Evolutionary conservation across 2,113 vertebrate genomes (phyloP).

Genomic region (Gavia stellata): DNA sequence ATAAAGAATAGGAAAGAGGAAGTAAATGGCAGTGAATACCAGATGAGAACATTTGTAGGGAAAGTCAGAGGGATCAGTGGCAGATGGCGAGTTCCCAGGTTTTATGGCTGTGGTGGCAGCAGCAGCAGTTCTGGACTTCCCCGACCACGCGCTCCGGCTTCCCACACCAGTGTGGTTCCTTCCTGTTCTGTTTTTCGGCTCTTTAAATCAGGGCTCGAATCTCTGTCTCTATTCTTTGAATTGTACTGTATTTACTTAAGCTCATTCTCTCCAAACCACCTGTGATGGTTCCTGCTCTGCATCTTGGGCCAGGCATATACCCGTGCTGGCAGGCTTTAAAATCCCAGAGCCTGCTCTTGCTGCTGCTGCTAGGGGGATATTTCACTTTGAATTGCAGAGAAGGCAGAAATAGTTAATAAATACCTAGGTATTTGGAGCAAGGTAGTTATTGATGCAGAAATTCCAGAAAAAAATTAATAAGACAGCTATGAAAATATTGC

Average conservation of each 20-base stretch:
- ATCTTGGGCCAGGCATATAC: neutral
- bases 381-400: neutral
- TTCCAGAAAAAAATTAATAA: neutral
- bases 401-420: neutral
- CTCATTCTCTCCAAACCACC: neutral
- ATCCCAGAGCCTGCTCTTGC: neutral
- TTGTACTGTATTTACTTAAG: neutral
- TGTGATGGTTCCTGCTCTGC: neutral
- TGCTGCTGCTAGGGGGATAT: neutral
- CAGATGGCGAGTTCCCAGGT: neutral
- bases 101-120: neutral
- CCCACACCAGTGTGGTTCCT: neutral
- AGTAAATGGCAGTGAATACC: neutral
- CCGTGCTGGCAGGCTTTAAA: accelerated
- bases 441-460: neutral
- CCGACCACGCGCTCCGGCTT: neutral
- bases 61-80: neutral
- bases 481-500: neutral
- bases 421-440: neutral
- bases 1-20: neutral
- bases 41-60: neutral
- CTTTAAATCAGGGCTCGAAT: neutral
- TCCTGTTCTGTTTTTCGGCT: neutral
- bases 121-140: neutral
- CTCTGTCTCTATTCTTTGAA: neutral